phyloP scores from a whole-genome alignment of 2,113 vertebrate genomes.

The Cavia porcellus region DNA sequence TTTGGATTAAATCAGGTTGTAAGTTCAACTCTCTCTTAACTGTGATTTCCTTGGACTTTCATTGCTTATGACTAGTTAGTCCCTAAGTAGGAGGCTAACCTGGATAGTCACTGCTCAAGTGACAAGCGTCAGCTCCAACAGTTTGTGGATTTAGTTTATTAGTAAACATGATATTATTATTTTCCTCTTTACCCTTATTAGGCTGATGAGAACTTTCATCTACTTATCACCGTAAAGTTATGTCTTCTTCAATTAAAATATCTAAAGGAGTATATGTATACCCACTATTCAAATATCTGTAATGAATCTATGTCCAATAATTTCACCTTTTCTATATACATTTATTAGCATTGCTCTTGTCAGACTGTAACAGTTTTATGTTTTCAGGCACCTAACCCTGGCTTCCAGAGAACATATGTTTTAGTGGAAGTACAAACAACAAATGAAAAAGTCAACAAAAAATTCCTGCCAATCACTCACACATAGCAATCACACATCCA shows the following conservation, averaged over 20 bases:
- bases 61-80: neutral
- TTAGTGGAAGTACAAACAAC: neutral
- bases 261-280: slow-evolving; percentile 45
- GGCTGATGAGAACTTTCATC: neutral
- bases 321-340: slow-evolving; percentile 42
- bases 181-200: neutral
- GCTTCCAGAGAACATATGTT: neutral
- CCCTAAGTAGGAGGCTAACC: rapidly evolving
- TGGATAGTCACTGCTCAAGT: neutral
- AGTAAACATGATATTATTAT: neutral
- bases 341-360: slow-evolving; percentile 71
- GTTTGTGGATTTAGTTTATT: neutral
- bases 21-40: neutral
- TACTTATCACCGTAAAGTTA: neutral
- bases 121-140: neutral
- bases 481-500: neutral
- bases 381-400: too few relatives aligned
- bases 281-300: slow-evolving; percentile 57
- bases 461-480: neutral
- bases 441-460: neutral
- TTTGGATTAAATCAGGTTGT: neutral
- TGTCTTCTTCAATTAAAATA: slow-evolving; percentile 77
- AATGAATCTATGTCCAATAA: slow-evolving; percentile 70
- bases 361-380: neutral
- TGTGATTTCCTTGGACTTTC: neutral